A percentile compares a stretch with the other conserved stretches of the same genome.
These are phyloP conservation scores for Tetranychus piercei DNA, from an alignment of 2,888 invertebrate species.

Conservation along the genomic window DNA sequence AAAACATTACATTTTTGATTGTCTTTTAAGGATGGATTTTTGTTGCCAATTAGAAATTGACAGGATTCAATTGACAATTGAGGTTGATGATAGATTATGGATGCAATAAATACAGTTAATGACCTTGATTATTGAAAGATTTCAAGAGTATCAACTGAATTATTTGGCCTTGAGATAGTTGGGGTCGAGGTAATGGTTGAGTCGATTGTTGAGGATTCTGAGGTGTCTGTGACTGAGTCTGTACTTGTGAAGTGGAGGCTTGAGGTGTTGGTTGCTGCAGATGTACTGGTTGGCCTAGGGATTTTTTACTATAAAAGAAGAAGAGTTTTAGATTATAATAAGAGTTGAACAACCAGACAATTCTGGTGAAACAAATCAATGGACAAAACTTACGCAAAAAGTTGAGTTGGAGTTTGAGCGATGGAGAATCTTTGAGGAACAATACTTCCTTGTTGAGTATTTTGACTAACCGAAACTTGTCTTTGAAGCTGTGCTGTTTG, in stretches of 20 bases:
- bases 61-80: too few species aligned
- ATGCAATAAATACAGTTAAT: too few species aligned
- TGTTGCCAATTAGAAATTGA: too few species aligned
- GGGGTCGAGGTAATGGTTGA: neutral
- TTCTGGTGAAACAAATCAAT: neutral
- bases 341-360: neutral
- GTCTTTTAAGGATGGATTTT: too few species aligned
- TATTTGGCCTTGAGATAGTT: conserved; percentile 3
- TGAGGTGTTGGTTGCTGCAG: neutral
- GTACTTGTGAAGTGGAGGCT: neutral
- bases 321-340: neutral
- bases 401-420: neutral
- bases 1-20: too few species aligned
- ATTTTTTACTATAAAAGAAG: neutral
- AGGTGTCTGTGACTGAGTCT: neutral
- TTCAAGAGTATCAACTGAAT: neutral
- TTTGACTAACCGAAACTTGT: neutral
- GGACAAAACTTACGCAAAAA: neutral
- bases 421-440: neutral
- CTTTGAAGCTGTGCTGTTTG: conserved; percentile 1
- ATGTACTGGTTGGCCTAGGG: neutral
- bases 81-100: too few species aligned
- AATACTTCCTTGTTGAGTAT: neutral
- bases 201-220: neutral
- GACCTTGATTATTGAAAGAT: too few species aligned